These are phyloP conservation scores for Dryobotodes eremita DNA, from an alignment of 2,888 invertebrate species.

Conservation along the genomic window DNA sequence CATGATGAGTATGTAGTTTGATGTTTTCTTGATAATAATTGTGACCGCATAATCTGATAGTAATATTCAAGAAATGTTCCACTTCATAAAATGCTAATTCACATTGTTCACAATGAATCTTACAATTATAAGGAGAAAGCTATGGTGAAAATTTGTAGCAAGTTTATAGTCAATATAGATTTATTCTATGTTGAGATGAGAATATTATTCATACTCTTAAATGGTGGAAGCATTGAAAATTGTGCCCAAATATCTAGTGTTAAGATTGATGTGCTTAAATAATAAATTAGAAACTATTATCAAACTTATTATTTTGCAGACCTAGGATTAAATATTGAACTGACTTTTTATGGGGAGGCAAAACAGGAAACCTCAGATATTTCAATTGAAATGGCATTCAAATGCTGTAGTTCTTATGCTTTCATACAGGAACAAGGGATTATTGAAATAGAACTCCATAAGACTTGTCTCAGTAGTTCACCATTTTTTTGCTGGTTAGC, in stretches of 20 bases:
- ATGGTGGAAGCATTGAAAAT: neutral
- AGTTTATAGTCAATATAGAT: conserved; percentile 9
- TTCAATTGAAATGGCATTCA: neutral
- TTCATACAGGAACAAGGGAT: neutral
- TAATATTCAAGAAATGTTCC: conserved; percentile 24
- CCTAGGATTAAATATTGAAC: neutral
- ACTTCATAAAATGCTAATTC: conserved; percentile 39
- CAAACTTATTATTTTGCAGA: neutral
- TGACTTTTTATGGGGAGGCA: neutral
- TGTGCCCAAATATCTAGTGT: neutral
- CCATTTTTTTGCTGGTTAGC: neutral
- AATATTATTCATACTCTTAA: neutral
- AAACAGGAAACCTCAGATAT: neutral
- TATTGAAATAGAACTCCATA: neutral
- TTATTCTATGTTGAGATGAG: neutral
- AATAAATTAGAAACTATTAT: neutral
- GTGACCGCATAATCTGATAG: conserved; percentile 15
- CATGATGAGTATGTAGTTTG: conserved; percentile 22
- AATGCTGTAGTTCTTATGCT: neutral
- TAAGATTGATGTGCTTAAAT: neutral
- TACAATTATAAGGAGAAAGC: conserved; percentile 65
- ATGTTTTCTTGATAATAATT: conserved; percentile 20
- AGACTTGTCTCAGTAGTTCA: neutral
- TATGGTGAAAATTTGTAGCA: conserved; percentile 44
- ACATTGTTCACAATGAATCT: conserved; percentile 49